A percentile compares a stretch with the other conserved stretches of the same genome.
These are phyloP conservation scores for Coelopa pilipes DNA, from an alignment of 2,888 invertebrate species.

Conservation along the genomic window DNA sequence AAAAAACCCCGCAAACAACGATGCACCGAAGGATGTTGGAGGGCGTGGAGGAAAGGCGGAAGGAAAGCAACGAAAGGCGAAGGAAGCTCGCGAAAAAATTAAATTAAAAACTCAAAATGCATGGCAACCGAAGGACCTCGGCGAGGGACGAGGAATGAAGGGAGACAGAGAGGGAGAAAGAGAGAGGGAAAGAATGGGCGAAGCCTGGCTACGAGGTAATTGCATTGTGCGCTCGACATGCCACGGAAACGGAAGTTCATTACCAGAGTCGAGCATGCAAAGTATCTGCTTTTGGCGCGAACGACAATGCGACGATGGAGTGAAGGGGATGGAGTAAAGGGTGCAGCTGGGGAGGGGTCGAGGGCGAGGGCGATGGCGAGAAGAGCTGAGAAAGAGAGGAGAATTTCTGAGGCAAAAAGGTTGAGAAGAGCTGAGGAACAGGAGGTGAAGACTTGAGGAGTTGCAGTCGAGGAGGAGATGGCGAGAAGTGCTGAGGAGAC, in stretches of 20 bases:
- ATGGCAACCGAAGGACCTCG: conserved; percentile 27
- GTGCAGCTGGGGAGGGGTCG: background rate
- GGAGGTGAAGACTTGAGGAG: no score
- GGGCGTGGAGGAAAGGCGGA: background rate
- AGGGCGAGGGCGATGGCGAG: background rate
- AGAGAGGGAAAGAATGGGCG: conserved; percentile 12
- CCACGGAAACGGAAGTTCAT: conserved; percentile 45
- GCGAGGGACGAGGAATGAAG: background rate
- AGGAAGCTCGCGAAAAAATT: conserved; percentile 37
- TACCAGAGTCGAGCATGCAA: conserved; percentile 38
- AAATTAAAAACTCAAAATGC: conserved; percentile 36
- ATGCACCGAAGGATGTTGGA: conserved; percentile 12
- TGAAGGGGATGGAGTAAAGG: background rate
- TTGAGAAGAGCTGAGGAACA: background rate
- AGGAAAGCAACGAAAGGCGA: conserved; percentile 1
- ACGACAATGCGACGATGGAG: conserved; percentile 9
- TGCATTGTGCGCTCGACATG: conserved; percentile 36
- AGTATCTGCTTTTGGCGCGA: conserved; percentile 32
- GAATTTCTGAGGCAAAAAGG: background rate
- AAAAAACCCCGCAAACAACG: conserved; percentile 10
- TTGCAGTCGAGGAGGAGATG: background rate
- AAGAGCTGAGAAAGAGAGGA: background rate
- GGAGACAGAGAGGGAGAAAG: background rate
- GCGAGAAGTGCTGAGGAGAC: background rate
- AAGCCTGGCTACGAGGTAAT: conserved; percentile 26